Evolutionary conservation across 2,797 vertebrate species (phyloP), one percentile per base, ranked within the genome.

Genomic region (Mormyrops attenuatus): DNA sequence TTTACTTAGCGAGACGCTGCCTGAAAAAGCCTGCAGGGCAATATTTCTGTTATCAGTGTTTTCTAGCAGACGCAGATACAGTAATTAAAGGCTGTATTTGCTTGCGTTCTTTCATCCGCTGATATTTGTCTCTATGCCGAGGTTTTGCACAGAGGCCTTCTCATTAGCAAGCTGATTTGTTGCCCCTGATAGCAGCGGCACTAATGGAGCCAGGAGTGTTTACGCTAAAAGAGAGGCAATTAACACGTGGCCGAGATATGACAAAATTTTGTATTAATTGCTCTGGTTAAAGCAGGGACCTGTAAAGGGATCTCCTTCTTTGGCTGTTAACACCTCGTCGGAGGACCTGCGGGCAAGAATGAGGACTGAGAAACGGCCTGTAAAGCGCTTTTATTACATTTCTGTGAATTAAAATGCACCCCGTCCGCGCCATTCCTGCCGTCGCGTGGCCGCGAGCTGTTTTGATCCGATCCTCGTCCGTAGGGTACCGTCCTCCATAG

Each of bases 61-160:
- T 94, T 93, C 94, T 95, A 94, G 94, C 94, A 90, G 88, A 73
- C 60, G 52, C 94, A 95, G 95, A 95, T 94, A 95, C 95, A 93
- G 93, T 95, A 96, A 96, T 96, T 96, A 96, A 93, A 94, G 93
- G 94, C 95, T 94, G 92, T 95, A 95, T 96, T 96, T 96, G 94
- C 95, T 95, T 94, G 94, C 95, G 95, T 94, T 95, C 92, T 94
- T 93, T 86, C 82, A 92, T 93, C 94, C 6, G 94, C 94, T 93
- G 95, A 95, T 96, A 95, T 92, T 93, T 93, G 95, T 96, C 95
- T 95, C 92, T 92, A 17, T n/a, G 41, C 73, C 17, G 38, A 44
- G 93, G 93, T 88, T 91, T 92, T 89, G 92, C 93, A 92, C 93
- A 92, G 92, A 92, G 6, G 92, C 91, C 93, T 94, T 94, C 95